A percentile compares a stretch with the other conserved stretches of the same genome.
These are phyloP conservation scores for Heterochromis multidens DNA, from an alignment of 2,113 vertebrate species.

Conservation along the genomic window DNA sequence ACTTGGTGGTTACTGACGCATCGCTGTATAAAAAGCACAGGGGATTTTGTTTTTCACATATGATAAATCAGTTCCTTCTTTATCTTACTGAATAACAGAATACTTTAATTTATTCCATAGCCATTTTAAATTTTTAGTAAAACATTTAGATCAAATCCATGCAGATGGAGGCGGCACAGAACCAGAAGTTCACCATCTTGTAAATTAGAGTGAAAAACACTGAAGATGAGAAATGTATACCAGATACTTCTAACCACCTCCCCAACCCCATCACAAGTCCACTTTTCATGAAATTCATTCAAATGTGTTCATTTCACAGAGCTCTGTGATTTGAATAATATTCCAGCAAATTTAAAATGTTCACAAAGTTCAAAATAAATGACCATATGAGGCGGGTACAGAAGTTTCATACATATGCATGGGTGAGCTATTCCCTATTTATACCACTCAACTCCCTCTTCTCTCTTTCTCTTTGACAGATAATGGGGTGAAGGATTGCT, in stretches of 20 bases:
- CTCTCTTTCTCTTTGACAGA: constrained; percentile 29
- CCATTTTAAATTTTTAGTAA: not conserved
- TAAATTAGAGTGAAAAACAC: constrained; percentile 10
- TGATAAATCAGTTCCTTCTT: not conserved
- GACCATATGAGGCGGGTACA: constrained; percentile 27
- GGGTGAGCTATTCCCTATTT: constrained; percentile 19
- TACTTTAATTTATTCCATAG: not conserved
- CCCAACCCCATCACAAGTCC: not conserved
- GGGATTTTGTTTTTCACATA: not conserved
- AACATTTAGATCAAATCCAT: not conserved
- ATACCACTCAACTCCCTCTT: constrained; percentile 22
- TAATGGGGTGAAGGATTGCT: constrained; percentile 37
- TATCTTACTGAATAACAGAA: not conserved
- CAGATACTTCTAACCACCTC: not conserved
- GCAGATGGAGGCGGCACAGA: not conserved
- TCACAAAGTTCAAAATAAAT: constrained; percentile 50
- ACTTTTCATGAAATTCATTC: constrained; percentile 19
- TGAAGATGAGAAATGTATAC: not conserved
- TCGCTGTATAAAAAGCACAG: not conserved
- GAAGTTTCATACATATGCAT: constrained; percentile 48
- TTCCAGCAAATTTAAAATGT: constrained; percentile 46
- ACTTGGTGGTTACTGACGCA: no score
- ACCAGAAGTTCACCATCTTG: not conserved
- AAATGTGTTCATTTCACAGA: constrained; percentile 27
- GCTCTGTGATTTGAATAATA: constrained; percentile 56